These are phyloP conservation scores for Isoperla grammatica DNA, from an alignment of 2,888 invertebrate species.

Conservation along the genomic window DNA sequence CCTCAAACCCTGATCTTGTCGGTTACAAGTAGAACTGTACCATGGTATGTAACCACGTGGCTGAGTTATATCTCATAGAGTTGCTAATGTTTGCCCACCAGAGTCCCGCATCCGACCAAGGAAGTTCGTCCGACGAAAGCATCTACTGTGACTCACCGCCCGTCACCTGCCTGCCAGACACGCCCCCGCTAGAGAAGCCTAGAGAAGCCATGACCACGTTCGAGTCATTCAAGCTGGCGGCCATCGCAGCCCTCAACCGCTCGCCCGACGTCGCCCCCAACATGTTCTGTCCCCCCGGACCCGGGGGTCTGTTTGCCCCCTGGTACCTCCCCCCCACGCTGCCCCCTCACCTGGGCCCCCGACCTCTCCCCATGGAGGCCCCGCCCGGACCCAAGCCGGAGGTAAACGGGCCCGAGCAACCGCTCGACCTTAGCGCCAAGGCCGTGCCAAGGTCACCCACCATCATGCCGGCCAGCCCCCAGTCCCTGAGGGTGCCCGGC, in stretches of 20 bases:
- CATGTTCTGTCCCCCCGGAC: slow-evolving; percentile 18
- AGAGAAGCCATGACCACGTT: slow-evolving; percentile 32
- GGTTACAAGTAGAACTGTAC: too few species aligned
- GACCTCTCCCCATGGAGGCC: background rate
- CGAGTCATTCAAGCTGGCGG: slow-evolving; percentile 45
- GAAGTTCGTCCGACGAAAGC: slow-evolving; percentile 25
- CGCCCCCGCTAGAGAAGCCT: slow-evolving; percentile 11
- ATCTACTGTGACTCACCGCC: slow-evolving; percentile 27
- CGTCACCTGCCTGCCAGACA: slow-evolving; percentile 17
- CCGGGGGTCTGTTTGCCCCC: slow-evolving; percentile 37
- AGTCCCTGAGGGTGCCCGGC: slow-evolving; percentile 37
- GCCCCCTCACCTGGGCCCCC: slow-evolving; percentile 39
- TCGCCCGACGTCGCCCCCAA: slow-evolving; percentile 32
- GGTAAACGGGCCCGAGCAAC: slow-evolving; percentile 53
- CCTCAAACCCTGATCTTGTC: too few species aligned
- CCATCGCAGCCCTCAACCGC: slow-evolving; percentile 55
- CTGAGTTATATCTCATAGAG: too few species aligned
- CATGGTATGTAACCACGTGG: too few species aligned
- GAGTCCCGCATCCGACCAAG: slow-evolving; percentile 28
- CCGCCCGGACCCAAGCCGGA: background rate
- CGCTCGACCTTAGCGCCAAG: slow-evolving; percentile 81
- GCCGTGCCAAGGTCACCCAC: slow-evolving; percentile 20
- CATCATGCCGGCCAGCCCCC: slow-evolving; percentile 17
- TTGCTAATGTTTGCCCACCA: too few species aligned
- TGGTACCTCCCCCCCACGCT: slow-evolving; percentile 50